Base-by-base conservation (phyloP, 2,113 vertebrate species). In the Lonchura striata region DNA sequence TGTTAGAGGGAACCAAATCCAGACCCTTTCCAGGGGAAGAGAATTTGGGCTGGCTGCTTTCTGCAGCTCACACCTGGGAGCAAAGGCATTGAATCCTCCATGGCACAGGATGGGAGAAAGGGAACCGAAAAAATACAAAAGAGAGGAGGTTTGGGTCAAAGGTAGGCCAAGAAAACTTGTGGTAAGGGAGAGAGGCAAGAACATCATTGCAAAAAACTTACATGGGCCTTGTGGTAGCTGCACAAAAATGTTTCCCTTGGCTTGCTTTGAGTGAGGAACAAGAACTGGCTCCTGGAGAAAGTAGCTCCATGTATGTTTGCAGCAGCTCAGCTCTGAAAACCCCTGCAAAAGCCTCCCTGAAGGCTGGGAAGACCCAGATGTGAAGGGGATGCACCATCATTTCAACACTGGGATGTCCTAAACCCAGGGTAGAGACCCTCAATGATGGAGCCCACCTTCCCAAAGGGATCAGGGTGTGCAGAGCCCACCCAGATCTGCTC, bases 221-320 rank as follows among this genome's bases (percentile, higher is more conserved):
- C 0, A 1, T 59, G 33, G 41, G 69, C 30, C 82, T 72, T 74
- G 76, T 3, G 6, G 78, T 49, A 69, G 77, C 59, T 65, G 54
- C 66, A n/a, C 5, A 13, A 49, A 92, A 95, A 53, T 39, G 13
- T 94, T 96, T 82, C 42, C 41, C 49, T 74, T 94, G 77, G 61
- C 71, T 85, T 52, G 22, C 37, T 88, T 53, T 50, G 52, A 78
- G 33, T 22, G 37, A 41, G 72, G 50, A 90, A 25, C 44, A 56
- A 54, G 84, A 70, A 30, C 64, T 0, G 6, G 56, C 16, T 11
- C 13, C 1, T 0, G 9, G 8, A 81, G 25, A 6, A 39, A 65
- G 27, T 6, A 68, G 16, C 17, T 94, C 49, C 59, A 60, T 50
- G 60, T 46, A 15, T 25, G 9, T 42, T 11, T 53, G 70, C 52